Evolutionary conservation across 2,797 vertebrate species (phyloP), one percentile per base, ranked within the genome.

Genomic region (Craterocephalus amniculus): DNA sequence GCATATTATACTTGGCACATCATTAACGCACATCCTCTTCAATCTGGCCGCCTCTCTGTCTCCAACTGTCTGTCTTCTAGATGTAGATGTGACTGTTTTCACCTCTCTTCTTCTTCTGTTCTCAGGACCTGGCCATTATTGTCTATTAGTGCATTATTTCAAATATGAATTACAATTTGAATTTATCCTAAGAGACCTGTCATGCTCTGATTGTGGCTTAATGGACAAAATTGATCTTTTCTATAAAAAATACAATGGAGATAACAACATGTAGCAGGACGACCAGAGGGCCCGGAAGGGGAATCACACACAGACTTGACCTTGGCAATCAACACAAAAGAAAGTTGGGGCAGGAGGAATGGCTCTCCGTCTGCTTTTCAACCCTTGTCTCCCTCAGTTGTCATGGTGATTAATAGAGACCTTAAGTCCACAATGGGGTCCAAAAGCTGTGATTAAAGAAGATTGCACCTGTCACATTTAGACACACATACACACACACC

Each of bases 341-440:
- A 60, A 9, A 45, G n/a, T 14, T 38, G 3, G 36, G 36, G 13
- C 29, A 5, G 36, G 12, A 13, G 36, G 13, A 11, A 14, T 3
- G 22, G 24, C 35, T 27, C 35, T 56, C 52, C 64, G 59, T 55
- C 64, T 64, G 45, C 67, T 31, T n/a, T 31, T 57, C 61, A 38
- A 58, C 40, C 70, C 59, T 45, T 35, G 43, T 69, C 74, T 86
- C 61, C 55, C 31, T 43, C 8, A 16, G 75, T 75, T 82, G 71
- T 78, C 86, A 73, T 27, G 40, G 70, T 82, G 82, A 89, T 87
- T 86, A 83, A 88, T 83, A 55, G 71, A 86, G 65, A 87, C 80
- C 79, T 66, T 22, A 70, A 62, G 27, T 81, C 67, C 72, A 74
- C 67, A 35, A 57, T 66, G 43, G 75, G 60, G 70, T 72, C 70